These are phyloP conservation scores for Chlorops oryzae DNA, from an alignment of 1,140 invertebrate species.

Conservation along the genomic window DNA sequence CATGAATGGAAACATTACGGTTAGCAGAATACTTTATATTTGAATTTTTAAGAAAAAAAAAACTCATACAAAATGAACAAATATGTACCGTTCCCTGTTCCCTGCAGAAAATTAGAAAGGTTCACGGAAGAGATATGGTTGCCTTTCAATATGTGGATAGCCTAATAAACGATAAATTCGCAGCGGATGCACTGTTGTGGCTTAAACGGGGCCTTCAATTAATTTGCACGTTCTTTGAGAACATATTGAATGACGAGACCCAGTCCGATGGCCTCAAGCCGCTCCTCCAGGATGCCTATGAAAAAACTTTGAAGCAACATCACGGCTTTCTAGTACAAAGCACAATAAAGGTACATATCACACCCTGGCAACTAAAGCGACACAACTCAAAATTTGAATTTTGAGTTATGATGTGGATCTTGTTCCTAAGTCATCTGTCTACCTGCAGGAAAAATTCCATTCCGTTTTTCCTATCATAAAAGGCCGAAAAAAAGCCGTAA, in stretches of 20 bases:
- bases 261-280: constrained; percentile 30
- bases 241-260: constrained; percentile 38
- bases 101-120: constrained; percentile 60
- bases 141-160: constrained; percentile 59
- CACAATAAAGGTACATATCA: constrained; percentile 34
- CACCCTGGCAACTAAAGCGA: background rate
- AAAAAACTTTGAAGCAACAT: constrained; percentile 42
- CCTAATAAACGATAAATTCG: constrained; percentile 56
- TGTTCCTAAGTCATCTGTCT: constrained; percentile 9
- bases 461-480: too few relatives aligned
- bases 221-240: constrained; percentile 44
- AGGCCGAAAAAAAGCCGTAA: too few relatives aligned
- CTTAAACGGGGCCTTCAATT: constrained; percentile 43
- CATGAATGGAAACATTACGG: constrained; percentile 67
- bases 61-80: too few relatives aligned
- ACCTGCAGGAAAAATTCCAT: too few relatives aligned
- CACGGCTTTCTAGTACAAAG: constrained; percentile 46
- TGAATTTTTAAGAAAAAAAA: too few relatives aligned
- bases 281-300: constrained; percentile 41
- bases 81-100: too few relatives aligned
- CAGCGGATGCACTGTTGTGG: constrained; percentile 53
- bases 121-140: constrained; percentile 51
- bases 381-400: too few relatives aligned
- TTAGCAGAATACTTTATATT: constrained; percentile 39
- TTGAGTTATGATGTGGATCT: background rate